Evolutionary conservation across 2,888 invertebrate genomes (phyloP), one percentile per base, ranked within the genome.

Genomic region (Crossocerus cetratus): DNA sequence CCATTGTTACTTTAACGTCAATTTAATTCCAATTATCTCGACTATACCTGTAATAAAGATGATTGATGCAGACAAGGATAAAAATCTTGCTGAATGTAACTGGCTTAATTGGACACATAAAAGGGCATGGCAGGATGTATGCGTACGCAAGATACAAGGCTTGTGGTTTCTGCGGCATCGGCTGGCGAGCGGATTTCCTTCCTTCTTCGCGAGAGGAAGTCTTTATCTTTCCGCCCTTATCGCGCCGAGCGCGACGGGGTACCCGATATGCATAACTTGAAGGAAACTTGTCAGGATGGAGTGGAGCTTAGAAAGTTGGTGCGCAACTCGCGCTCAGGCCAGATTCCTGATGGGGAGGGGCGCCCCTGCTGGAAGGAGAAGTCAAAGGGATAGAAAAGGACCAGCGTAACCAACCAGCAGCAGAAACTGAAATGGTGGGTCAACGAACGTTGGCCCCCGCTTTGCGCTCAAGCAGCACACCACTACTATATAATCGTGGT

Each of bases 241-340:
- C 11, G 57, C 23, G 45, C 23, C 4, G 0, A 11, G 5, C 32
- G 32, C 32, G 32, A 11, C 32, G 5, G 5, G 11, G 32, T 32
- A 23, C 21, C 42, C 69, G 64, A 63, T 68, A 61, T 59, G 65
- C 58, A 60, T 81, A 82, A 85, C 83, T 83, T 84, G 78, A 82
- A 74, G 78, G 76, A 74, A 79, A 79, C 73, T 84, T 76, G 77
- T 80, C 76, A 72, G 81, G 76, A 77, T 72, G 74, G 81, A 74
- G 70, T 78, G 65, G 79, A 86, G 84, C 83, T 86, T 86, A 83
- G 84, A 84, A 86, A 86, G 84, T 86, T 86, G 83, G 83, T 84
- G 84, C 85, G 84, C 86, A 85, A 82, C 83, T 84, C 83, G 81
- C 72, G 76, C 71, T 76, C 76, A 84, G 85, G 82, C 76, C 76